These are phyloP conservation scores for Saiga tatarica DNA, from an alignment of 2,113 vertebrate species.

Conservation along the genomic window DNA sequence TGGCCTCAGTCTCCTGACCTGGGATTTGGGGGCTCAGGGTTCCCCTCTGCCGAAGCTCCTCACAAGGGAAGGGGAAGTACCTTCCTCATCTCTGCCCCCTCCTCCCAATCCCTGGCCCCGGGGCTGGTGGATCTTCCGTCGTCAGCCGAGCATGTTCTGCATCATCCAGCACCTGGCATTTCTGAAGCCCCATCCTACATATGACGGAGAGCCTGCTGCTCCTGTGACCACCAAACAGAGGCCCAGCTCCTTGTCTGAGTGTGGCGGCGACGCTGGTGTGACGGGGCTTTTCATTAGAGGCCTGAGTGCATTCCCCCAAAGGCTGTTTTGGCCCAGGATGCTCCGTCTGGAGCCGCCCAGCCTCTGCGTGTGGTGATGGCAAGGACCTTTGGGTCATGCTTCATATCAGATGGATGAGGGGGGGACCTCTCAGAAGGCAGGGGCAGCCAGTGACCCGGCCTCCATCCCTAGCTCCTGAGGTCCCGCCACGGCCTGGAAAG, in stretches of 20 bases:
- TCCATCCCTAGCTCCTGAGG: no score
- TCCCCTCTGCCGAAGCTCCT: background rate
- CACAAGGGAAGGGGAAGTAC: rapidly evolving
- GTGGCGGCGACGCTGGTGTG: rapidly evolving
- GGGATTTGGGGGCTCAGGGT: rapidly evolving
- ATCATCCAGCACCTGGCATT: background rate
- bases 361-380: rapidly evolving
- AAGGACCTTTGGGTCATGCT: background rate
- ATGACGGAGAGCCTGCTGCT: rapidly evolving
- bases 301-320: background rate
- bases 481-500: rapidly evolving
- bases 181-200: background rate
- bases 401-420: rapidly evolving
- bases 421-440: background rate
- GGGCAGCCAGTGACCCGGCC: background rate
- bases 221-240: background rate
- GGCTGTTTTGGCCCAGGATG: background rate
- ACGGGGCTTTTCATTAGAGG: background rate
- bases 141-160: rapidly evolving
- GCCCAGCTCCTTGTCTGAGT: background rate
- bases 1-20: background rate
- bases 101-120: background rate
- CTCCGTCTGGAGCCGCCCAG: background rate
- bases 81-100: background rate
- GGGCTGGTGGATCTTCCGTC: rapidly evolving